These are phyloP conservation scores for Pangasius sanitwongsei DNA, from an alignment of 2,797 vertebrate species.

Conservation along the genomic window DNA sequence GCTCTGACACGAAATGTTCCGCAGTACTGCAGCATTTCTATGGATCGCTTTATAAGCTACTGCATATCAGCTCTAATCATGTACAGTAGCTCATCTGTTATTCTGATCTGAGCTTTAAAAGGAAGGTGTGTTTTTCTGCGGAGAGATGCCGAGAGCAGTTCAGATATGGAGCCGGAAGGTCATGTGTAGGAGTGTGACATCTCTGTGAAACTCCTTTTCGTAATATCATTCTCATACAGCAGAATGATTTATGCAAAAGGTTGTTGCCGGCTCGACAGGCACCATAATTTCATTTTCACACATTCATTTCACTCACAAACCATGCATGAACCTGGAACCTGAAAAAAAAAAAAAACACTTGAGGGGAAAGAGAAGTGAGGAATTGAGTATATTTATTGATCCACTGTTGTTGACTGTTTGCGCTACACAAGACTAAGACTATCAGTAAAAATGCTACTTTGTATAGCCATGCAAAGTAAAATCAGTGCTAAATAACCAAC, in stretches of 20 bases:
- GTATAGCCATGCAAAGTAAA: neutral
- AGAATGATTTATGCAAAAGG: slow-evolving; percentile 80
- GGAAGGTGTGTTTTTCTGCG: slow-evolving; percentile 39
- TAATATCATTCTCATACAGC: slow-evolving; percentile 74
- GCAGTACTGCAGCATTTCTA: slow-evolving; percentile 16
- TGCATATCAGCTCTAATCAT: slow-evolving; percentile 17
- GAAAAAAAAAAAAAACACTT: neutral
- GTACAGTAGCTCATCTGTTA: neutral
- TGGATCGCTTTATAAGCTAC: neutral
- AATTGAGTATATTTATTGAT: neutral
- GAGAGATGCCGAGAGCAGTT: slow-evolving; percentile 51
- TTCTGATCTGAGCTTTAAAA: slow-evolving; percentile 18
- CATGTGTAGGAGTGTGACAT: slow-evolving; percentile 60
- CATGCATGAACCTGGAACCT: neutral
- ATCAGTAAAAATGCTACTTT: slow-evolving; percentile 7
- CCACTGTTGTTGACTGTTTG: neutral
- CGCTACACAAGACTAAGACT: neutral
- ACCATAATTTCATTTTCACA: slow-evolving; percentile 82
- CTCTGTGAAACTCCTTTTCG: slow-evolving; percentile 47
- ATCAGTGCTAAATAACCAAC: neutral
- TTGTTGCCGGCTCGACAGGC: slow-evolving; percentile 73
- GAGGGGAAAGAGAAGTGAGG: neutral
- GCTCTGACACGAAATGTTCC: neutral
- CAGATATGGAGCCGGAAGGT: slow-evolving; percentile 54
- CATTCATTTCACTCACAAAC: slow-evolving; percentile 56